These are phyloP conservation scores for Eurypyga helias DNA, from an alignment of 2,113 vertebrate genomes.

Conservation along the genomic window DNA sequence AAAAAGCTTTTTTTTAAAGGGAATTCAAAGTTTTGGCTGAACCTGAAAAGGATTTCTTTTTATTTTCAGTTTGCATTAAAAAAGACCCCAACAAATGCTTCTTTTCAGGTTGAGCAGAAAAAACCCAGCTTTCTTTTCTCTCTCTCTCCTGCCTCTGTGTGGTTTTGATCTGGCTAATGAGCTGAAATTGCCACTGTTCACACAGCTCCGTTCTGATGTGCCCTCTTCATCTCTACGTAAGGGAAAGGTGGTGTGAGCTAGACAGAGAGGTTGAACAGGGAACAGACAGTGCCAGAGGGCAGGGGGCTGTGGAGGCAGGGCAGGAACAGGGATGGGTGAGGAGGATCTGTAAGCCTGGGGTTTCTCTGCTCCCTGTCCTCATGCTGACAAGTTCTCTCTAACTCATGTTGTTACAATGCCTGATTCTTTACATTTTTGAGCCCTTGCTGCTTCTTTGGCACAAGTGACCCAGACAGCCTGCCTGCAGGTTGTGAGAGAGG, in stretches of 20 bases:
- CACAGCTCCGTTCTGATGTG: neutral
- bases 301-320: neutral
- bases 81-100: neutral
- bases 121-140: neutral
- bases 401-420: rapidly evolving
- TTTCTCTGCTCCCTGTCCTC: neutral
- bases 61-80: neutral
- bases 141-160: neutral
- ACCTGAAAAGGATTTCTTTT: neutral
- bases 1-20: neutral
- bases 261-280: neutral
- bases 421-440: neutral
- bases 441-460: neutral
- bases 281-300: neutral
- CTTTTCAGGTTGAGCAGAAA: neutral
- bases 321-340: neutral
- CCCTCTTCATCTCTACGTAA: neutral
- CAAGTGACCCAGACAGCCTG: neutral
- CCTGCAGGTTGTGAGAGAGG: neutral
- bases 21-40: neutral
- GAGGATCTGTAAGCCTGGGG: neutral
- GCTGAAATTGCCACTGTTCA: neutral
- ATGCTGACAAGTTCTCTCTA: neutral
- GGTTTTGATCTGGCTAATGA: neutral
- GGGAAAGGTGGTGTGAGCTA: neutral